Evolutionary conservation across 2,888 invertebrate genomes (phyloP), one percentile per base, ranked within the genome.

Genomic region (Amphimallon solstitiale): DNA sequence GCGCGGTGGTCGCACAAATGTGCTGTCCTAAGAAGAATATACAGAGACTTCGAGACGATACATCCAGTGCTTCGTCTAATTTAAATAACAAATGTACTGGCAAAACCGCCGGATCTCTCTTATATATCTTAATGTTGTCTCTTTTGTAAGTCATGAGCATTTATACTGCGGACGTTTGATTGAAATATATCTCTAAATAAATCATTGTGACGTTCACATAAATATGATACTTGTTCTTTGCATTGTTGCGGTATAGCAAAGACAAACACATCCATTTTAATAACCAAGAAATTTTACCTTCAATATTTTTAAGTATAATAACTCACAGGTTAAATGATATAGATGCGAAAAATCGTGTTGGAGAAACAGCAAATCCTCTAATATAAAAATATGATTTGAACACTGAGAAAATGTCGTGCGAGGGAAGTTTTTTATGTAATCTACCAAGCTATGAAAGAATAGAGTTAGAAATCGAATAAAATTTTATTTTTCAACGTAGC

Each of bases 31-130:
- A 67, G 48, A 66, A 59, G 54, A 74, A 73, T 45, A 67, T 73
- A 48, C 74, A 73, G 56, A 71, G 77, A 64, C 72, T 76, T n/a
- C 65, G 74, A 48, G 76, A 78, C 54, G 77, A 76, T 37, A 70
- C 68, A 49, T 77, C 76, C 4, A 75, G 71, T 45, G 69, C 68
- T 40, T 72, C 75, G 23, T 49, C 70, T 34, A 67, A 66, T 59
- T 68, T 68, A 10, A 51, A 66, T 38, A 70, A 70, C 45, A 71
- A 66, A 68, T 72, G 72, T 49, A 71, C 68, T 12, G 69, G 68
- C 37, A 67, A 62, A 14, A 62, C 69, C 35, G 52, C 74, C 34
- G 71, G 63, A 60, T 67, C 71, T 45, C 54, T 72, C n/a, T 66
- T 77, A 38, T 74, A 78, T 62, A 51, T 74, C 0, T 63, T 78